A percentile compares a stretch with the other conserved stretches of the same genome.
Evolutionary conservation across 2,113 vertebrate genomes (phyloP).

Genomic region (Zapus hudsonius): DNA sequence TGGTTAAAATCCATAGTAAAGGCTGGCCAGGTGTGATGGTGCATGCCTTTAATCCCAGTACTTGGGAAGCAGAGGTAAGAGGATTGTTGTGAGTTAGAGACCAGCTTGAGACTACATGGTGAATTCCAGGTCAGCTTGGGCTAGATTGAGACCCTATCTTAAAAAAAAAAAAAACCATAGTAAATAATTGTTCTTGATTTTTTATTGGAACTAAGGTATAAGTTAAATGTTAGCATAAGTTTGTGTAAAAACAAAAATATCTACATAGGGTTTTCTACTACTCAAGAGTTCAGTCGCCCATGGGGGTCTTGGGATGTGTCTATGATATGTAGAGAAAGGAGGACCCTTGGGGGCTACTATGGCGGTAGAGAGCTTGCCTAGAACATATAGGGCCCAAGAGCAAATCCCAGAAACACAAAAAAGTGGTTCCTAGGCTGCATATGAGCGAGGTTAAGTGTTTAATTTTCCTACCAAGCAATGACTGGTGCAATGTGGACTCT

Average conservation of each 20-base stretch:
- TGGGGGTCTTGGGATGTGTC: neutral
- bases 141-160: too few species aligned
- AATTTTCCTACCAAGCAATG: neutral
- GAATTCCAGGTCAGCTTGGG: too few species aligned
- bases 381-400: neutral
- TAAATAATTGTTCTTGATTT: neutral
- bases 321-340: neutral
- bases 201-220: neutral
- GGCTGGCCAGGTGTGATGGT: too few species aligned
- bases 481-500: neutral
- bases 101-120: too few species aligned
- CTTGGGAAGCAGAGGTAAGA: too few species aligned
- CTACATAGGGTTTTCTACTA: neutral
- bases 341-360: too few species aligned
- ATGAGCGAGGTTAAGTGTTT: neutral
- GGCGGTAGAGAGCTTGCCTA: neutral
- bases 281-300: neutral
- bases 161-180: too few species aligned
- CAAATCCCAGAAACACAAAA: neutral
- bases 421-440: too few species aligned
- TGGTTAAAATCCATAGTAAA: neutral
- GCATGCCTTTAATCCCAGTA: too few species aligned
- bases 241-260: neutral
- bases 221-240: neutral
- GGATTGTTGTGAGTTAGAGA: too few species aligned